Evolutionary conservation across 1,140 invertebrate genomes (phyloP).

Genomic region (Megathymus violae): DNA sequence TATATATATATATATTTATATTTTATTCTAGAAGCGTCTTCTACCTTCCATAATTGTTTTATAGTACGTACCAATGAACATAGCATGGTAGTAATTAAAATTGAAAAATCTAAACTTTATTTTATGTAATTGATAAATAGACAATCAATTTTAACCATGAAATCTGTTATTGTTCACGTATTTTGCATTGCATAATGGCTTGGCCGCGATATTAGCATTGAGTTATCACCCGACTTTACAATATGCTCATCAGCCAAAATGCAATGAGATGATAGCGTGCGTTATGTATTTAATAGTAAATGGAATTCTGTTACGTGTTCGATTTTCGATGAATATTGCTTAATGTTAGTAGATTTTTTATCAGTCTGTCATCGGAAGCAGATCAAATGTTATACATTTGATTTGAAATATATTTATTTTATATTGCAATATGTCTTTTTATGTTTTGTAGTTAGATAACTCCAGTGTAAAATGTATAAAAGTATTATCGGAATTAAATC

Average conservation of each 20-base stretch:
- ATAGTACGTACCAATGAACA: slow-evolving; percentile 76
- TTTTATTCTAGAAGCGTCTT: slow-evolving; percentile 72
- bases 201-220: background rate
- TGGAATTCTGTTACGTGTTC: slow-evolving; percentile 78
- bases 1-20: slow-evolving; percentile 82
- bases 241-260: slow-evolving; percentile 36
- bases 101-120: slow-evolving; percentile 72
- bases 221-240: slow-evolving; percentile 5
- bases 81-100: slow-evolving; percentile 70
- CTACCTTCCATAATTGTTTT: slow-evolving; percentile 79
- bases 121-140: slow-evolving; percentile 72
- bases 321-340: slow-evolving; percentile 81
- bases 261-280: slow-evolving; percentile 58
- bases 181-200: slow-evolving; percentile 60
- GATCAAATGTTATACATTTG: slow-evolving; percentile 84
- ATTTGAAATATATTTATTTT: slow-evolving; percentile 84
- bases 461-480: slow-evolving; percentile 72
- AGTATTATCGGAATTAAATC: slow-evolving; percentile 61
- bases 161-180: slow-evolving; percentile 65
- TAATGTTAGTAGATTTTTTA: slow-evolving; percentile 83
- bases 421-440: slow-evolving; percentile 81
- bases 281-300: slow-evolving; percentile 78
- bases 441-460: slow-evolving; percentile 80
- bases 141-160: slow-evolving; percentile 74
- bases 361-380: slow-evolving; percentile 77